Evolutionary conservation across 2,113 vertebrate species (phyloP), one percentile per base, ranked within the genome.

Genomic region (Irena cyanogastra): DNA sequence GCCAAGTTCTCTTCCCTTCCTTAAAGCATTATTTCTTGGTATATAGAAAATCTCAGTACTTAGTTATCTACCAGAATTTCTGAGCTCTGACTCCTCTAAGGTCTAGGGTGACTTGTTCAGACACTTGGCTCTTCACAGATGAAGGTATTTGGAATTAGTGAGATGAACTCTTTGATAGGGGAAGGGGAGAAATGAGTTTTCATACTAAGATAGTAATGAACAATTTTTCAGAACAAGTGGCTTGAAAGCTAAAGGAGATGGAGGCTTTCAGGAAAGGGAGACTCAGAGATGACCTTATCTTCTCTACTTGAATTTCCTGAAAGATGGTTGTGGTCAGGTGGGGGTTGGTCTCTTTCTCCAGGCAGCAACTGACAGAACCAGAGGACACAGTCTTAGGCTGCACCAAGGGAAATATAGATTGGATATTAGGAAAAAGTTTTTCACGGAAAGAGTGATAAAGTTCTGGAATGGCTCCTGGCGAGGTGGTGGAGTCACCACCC

Each of bases 141-240:
- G 21, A 95, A 95, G 74, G n/a, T 76, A 95, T 87, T 78, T 95
- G 83, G 94, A 98, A 96, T 95, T 92, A 97, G 24, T 64, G 35
- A 80, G 84, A 95, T 96, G 63, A 90, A 93, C 84, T 92, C 45
- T 96, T 93, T 94, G 86, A 93, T 82, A 84, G 52, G 64, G 16
- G 31, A 93, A 83, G 37, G 75, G 45, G 41, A 91, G 42, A 93
- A 66, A 97, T 82, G 64, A 95, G 72, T 90, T 93, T 95, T 95
- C 68, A 70, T 91, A 94, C 63, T 94, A 82, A 92, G 75, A 83
- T 79, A 84, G 86, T 56, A 53, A 66, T 94, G 91, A 96, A 95
- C 35, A 87, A 87, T 95, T 97, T 96, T 97, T 97, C 91, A 93
- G 86, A 96, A 90, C 7, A 24, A 96, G 86, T 89, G 78, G 45